Conservation (phyloP, 2,113 vertebrate species). For the Grammomys dolichurus region DNA sequence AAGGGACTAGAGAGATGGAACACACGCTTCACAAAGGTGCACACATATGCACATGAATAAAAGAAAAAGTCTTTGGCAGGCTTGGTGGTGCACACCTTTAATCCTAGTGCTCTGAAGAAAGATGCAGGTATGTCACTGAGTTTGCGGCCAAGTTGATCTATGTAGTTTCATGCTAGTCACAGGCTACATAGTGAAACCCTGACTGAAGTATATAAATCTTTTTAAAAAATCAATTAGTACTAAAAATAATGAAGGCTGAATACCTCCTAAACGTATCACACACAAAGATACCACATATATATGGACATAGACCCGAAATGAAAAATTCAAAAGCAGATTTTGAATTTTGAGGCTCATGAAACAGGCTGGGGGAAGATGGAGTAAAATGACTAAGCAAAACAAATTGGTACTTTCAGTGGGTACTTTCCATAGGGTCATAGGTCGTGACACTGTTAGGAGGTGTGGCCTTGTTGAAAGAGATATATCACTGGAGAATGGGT, state of each 20-base stretch:
- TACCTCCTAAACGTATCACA: background rate
- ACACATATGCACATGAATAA: background rate
- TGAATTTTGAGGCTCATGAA: background rate
- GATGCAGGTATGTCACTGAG: background rate
- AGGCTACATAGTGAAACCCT: background rate
- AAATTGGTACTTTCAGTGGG: background rate
- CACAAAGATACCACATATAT: background rate
- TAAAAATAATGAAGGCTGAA: background rate
- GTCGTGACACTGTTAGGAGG: background rate
- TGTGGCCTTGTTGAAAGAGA: background rate
- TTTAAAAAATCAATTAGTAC: background rate
- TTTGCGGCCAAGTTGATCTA: background rate
- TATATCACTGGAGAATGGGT: background rate
- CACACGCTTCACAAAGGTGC: background rate
- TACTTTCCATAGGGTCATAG: background rate
- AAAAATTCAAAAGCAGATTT: background rate
- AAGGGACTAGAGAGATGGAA: background rate
- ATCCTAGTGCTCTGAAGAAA: background rate
- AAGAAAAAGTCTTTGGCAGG: background rate
- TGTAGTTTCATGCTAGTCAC: background rate
- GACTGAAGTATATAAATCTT: background rate
- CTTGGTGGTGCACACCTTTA: background rate
- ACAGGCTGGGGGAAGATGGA: background rate
- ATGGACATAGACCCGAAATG: background rate
- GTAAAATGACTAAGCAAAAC: background rate